Conservation (phyloP, 2,113 vertebrate genomes). For the Laterallus jamaicensis region DNA sequence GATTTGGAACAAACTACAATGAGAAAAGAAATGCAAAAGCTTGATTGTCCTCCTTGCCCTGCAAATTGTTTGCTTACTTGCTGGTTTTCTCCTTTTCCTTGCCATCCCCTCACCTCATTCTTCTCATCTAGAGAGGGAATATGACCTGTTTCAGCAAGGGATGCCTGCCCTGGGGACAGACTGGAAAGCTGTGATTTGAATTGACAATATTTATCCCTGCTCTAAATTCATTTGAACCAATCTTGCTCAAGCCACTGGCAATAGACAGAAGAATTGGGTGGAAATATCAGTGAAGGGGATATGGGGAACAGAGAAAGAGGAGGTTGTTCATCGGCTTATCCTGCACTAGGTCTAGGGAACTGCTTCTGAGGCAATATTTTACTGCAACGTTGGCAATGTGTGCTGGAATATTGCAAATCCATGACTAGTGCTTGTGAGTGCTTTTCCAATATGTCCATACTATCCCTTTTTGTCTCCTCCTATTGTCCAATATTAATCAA, state of each 20-base stretch:
- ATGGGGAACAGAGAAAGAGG: background rate
- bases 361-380: slow-evolving; percentile 63
- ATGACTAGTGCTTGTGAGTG: slow-evolving; percentile 26
- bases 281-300: background rate
- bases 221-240: slow-evolving; percentile 27
- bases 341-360: background rate
- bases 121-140: background rate
- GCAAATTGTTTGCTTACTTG: background rate
- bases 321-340: background rate
- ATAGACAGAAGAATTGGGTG: background rate
- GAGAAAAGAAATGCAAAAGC: slow-evolving; percentile 31
- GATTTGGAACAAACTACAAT: slow-evolving; percentile 30
- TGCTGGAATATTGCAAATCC: slow-evolving; percentile 57
- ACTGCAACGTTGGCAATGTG: slow-evolving; percentile 35
- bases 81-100: background rate
- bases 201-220: background rate
- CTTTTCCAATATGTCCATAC: slow-evolving; percentile 59
- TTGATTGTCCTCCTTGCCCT: background rate
- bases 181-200: background rate
- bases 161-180: background rate
- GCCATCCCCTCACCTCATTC: background rate
- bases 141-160: background rate
- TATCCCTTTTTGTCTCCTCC: slow-evolving; percentile 14
- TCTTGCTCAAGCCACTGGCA: background rate
- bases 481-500: slow-evolving; percentile 57